A percentile compares a stretch with the other conserved stretches of the same genome.
These are phyloP conservation scores for Gallinago solitaria DNA, from an alignment of 2,797 vertebrate genomes.

Conservation along the genomic window DNA sequence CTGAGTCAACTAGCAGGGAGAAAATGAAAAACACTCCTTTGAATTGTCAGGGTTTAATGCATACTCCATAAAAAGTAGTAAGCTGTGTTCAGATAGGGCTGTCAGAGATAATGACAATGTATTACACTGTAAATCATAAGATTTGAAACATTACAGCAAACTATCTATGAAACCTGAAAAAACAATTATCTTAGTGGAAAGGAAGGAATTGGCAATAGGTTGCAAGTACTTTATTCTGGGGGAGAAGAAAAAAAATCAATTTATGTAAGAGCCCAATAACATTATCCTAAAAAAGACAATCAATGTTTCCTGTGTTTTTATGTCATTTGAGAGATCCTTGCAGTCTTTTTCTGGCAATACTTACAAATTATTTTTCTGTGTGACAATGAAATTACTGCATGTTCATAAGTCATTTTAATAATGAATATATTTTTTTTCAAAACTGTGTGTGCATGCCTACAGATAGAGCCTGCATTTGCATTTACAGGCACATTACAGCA, in stretches of 20 bases:
- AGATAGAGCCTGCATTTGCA: not conserved
- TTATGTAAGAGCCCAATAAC: slow-evolving; percentile 16
- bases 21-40: slow-evolving; percentile 3
- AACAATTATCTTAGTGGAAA: slow-evolving; percentile 56
- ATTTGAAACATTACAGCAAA: slow-evolving; percentile 51
- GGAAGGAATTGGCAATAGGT: not conserved
- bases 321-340: not conserved
- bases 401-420: slow-evolving; percentile 6
- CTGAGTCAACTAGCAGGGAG: not conserved
- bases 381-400: slow-evolving; percentile 2
- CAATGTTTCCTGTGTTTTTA: not conserved
- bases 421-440: not conserved
- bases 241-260: slow-evolving; percentile 14
- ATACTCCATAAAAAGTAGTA: slow-evolving; percentile 5
- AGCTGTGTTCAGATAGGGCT: slow-evolving; percentile 8
- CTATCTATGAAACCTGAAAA: slow-evolving; percentile 22
- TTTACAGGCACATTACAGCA: not conserved
- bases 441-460: not conserved
- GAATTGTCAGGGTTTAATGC: slow-evolving; percentile 18
- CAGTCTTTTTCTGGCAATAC: slow-evolving; percentile 2
- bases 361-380: slow-evolving; percentile 21
- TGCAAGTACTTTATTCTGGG: not conserved
- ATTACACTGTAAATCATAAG: slow-evolving; percentile 41
- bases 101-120: slow-evolving; percentile 55
- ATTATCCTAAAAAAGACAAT: slow-evolving; percentile 38